Percentiles rank a stretch among this genome's conserved stretches.
phyloP scores from a whole-genome alignment of 1,140 invertebrate genomes.

The Rhizoglyphus robini region DNA sequence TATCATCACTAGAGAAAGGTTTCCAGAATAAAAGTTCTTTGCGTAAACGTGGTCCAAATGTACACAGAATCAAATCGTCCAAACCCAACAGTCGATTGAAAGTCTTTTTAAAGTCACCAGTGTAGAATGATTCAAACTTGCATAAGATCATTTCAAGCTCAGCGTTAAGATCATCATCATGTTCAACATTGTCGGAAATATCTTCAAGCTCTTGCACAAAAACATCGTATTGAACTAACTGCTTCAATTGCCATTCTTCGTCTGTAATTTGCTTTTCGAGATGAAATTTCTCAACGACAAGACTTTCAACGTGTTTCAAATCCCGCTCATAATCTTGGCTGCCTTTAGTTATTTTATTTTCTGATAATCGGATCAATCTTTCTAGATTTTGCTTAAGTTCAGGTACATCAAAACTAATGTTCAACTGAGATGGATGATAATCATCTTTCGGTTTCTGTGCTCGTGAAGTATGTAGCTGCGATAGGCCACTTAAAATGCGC shows the following conservation, averaged over 20 bases:
- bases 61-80: neutral
- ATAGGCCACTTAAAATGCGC: constrained; percentile 82
- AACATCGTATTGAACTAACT: constrained; percentile 41
- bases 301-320: constrained; percentile 56
- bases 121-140: constrained; percentile 23
- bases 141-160: neutral
- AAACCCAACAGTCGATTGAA: neutral
- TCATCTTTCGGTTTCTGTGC: constrained; percentile 35
- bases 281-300: constrained; percentile 62
- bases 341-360: constrained; percentile 84
- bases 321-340: constrained; percentile 60
- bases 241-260: constrained; percentile 56
- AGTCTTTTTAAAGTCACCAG: constrained; percentile 34
- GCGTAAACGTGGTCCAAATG: neutral
- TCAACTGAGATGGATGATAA: constrained; percentile 31
- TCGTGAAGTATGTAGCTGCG: constrained; percentile 56
- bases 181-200: neutral
- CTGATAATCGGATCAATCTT: constrained; percentile 75
- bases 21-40: constrained; percentile 55
- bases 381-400: constrained; percentile 86
- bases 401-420: constrained; percentile 46
- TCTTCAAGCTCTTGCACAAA: constrained; percentile 11
- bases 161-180: neutral
- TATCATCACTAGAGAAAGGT: constrained; percentile 43
- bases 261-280: constrained; percentile 53